These are phyloP conservation scores for Megamerina dolium DNA, from an alignment of 2,888 invertebrate genomes.

Conservation along the genomic window DNA sequence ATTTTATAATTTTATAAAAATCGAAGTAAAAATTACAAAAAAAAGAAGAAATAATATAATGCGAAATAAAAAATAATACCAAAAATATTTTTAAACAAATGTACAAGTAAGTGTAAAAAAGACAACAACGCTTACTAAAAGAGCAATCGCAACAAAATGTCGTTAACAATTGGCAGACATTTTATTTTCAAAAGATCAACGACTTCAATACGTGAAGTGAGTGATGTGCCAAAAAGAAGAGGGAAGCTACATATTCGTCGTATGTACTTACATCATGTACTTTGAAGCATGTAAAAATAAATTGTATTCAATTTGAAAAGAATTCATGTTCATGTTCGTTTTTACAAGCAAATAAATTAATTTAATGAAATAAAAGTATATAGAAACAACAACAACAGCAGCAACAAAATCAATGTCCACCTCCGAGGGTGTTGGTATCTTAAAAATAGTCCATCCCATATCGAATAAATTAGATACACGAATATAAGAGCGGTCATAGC, in stretches of 20 bases:
- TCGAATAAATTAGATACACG: constrained; percentile 7
- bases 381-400: constrained; percentile 25
- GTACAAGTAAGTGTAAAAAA: no score
- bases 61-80: no score
- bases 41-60: no score
- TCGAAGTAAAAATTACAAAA: no score
- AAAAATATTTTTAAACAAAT: no score
- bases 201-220: constrained; percentile 1
- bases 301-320: no score
- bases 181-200: background rate
- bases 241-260: constrained; percentile 2
- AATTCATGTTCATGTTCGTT: no score
- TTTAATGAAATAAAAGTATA: constrained; percentile 3
- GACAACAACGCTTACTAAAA: background rate
- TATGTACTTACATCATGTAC: no score
- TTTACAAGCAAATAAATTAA: constrained; percentile 3
- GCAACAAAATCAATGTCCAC: constrained; percentile 41
- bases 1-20: no score
- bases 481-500: constrained; percentile 7
- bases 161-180: background rate
- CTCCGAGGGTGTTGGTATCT: constrained; percentile 32
- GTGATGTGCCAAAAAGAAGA: background rate
- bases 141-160: background rate
- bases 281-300: no score
- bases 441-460: constrained; percentile 34